Base-by-base conservation (phyloP, 2,113 vertebrate genomes). In the Hydrochoerus hydrochaeris region DNA sequence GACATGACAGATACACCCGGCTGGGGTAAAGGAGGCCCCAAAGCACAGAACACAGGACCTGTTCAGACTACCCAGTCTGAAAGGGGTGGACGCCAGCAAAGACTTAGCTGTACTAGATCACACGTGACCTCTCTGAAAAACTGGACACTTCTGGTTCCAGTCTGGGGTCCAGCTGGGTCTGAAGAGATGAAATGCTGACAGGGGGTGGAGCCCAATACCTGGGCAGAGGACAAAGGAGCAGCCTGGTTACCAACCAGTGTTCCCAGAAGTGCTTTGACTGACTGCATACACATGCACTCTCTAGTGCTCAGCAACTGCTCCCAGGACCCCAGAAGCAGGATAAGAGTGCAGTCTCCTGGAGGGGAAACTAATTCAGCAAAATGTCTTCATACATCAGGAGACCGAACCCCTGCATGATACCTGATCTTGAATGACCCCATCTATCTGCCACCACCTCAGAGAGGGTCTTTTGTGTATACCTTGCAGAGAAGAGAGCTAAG, bases 21-120 rank as follows among this genome's bases (percentile, higher is more conserved):
- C 67, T 52, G 1, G 0, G 20, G 24, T 1, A 0, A 1, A 1
- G 30, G 52, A 20, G 49, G 54, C 41, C 49, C 49, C 46, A 46
- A 81, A 28, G n/a, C 62, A 86, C 90, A 85, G 38, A 90, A 3
- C 3, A 28, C 57, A 65, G 54, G 1, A 75, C 30, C 83, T 7
- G 3, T 13, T n/a, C 35, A 35, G 17, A 38, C 30, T 69, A 85
- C 10, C 14, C 20, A 19, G 35, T 71, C 58, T 44, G 88, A 80
- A 90, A 89, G 26, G 7, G 7, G 12, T 14, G 13, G 58, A 80
- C n/a, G 30, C 28, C 75, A 22, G 13, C n/a, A 80, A 22, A 10
- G 46, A 67, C 54, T 58, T 35, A 35, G 7, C 63, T 26, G 13
- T 4, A 57, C 35, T 46, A 62, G 32, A 41, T 65, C n/a, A 84